Conservation (phyloP, 1,140 invertebrate species). For the Bombus haemorrhoidalis region DNA sequence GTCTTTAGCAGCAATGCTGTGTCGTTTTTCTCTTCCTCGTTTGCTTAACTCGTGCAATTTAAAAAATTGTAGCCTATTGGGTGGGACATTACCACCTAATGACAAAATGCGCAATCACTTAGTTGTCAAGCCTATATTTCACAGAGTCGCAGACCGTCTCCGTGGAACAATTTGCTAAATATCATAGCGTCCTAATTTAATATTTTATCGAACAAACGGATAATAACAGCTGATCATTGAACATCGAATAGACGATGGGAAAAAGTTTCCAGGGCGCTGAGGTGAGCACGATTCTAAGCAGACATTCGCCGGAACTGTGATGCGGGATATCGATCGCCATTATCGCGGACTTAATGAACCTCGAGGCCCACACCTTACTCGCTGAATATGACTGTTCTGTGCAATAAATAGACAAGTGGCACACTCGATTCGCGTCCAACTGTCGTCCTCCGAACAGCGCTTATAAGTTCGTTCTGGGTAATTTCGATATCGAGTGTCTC, state of each 20-base stretch:
- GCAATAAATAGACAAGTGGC: slow-evolving; percentile 34
- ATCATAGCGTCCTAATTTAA: too few relatives aligned
- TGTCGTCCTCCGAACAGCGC: background rate
- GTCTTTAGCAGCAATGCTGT: too few relatives aligned
- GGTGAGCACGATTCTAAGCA: slow-evolving; percentile 41
- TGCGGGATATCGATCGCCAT: slow-evolving; percentile 53
- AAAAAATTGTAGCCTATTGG: too few relatives aligned
- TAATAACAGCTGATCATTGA: background rate
- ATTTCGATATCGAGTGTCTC: slow-evolving; percentile 19
- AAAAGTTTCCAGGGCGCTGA: background rate
- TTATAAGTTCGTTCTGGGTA: background rate
- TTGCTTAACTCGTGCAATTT: too few relatives aligned
- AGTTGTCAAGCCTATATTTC: too few relatives aligned
- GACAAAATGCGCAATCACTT: too few relatives aligned
- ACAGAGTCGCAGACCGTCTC: too few relatives aligned
- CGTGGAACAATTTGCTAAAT: too few relatives aligned
- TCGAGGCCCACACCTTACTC: slow-evolving; percentile 2
- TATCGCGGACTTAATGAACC: slow-evolving; percentile 51
- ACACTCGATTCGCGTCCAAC: background rate
- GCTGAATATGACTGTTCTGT: background rate
- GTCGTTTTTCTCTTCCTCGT: too few relatives aligned
- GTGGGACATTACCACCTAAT: too few relatives aligned
- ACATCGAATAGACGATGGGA: background rate
- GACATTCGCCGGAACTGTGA: slow-evolving; percentile 31
- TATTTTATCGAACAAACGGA: too few relatives aligned